Conservation (phyloP, 2,113 vertebrate species). For the Sakesphorus luctuosus region DNA sequence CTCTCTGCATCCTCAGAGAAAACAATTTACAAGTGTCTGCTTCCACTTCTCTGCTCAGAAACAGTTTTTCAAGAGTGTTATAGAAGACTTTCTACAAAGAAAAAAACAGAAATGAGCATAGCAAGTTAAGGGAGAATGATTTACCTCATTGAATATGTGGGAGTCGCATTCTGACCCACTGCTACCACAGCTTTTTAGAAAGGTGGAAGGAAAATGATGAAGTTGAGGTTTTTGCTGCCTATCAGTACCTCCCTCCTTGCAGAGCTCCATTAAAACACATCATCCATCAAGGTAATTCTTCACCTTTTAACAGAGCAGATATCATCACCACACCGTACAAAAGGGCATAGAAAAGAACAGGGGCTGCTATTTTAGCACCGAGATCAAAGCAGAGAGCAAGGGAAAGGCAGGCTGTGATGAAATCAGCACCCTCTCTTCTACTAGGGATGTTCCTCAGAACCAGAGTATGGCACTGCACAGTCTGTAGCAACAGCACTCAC, state of each 20-base stretch:
- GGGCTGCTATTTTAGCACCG: neutral
- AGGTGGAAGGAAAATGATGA: neutral
- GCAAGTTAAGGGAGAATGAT: neutral
- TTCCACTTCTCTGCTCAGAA: neutral
- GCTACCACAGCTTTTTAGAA: neutral
- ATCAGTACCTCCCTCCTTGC: neutral
- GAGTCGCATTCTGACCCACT: neutral
- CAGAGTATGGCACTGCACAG: neutral
- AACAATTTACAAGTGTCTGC: neutral
- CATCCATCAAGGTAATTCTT: neutral
- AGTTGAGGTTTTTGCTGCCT: neutral
- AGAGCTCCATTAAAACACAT: neutral
- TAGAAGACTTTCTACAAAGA: neutral
- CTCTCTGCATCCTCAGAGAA: neutral
- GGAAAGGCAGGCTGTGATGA: neutral
- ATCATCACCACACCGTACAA: neutral
- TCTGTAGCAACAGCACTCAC: neutral
- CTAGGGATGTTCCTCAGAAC: neutral
- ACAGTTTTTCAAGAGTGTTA: neutral
- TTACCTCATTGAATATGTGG: neutral
- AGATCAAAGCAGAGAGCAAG: neutral
- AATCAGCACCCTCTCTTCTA: neutral
- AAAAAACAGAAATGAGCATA: neutral
- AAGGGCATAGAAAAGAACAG: neutral
- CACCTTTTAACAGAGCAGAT: neutral